These are phyloP conservation scores for Gymnocheta viridis DNA, from an alignment of 2,888 invertebrate species.

Conservation along the genomic window DNA sequence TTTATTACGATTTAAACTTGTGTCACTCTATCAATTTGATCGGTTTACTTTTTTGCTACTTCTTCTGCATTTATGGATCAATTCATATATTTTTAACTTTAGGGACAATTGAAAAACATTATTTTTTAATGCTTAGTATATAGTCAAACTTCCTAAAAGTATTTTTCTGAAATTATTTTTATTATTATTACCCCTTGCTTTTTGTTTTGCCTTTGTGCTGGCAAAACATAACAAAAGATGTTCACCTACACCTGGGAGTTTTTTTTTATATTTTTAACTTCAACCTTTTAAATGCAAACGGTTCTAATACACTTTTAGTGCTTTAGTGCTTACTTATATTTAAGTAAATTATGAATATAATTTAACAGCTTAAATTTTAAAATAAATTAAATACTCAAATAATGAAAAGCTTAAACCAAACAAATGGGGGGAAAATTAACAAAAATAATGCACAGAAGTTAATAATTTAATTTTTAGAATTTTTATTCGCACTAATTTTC, in stretches of 20 bases:
- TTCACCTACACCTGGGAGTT: constrained; percentile 55
- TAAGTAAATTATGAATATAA: constrained; percentile 49
- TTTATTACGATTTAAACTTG: too few species aligned
- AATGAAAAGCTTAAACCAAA: constrained; percentile 40
- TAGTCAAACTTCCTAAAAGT: neutral
- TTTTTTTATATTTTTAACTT: neutral
- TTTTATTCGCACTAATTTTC: too few species aligned
- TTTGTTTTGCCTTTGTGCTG: constrained; percentile 7
- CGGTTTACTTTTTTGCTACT: too few species aligned
- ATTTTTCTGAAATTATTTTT: neutral
- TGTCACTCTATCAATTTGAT: too few species aligned
- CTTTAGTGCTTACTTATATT: constrained; percentile 10
- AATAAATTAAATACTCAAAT: constrained; percentile 49
- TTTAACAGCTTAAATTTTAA: constrained; percentile 53
- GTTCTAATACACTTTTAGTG: constrained; percentile 7
- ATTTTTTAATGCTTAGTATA: too few species aligned
- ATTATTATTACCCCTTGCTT: neutral
- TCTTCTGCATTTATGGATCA: too few species aligned
- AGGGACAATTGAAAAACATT: neutral
- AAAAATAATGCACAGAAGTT: constrained; percentile 16
- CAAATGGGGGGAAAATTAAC: neutral
- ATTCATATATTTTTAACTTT: too few species aligned
- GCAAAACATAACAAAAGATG: constrained; percentile 31
- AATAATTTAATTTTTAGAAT: constrained; percentile 29
- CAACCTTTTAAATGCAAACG: neutral